Evolutionary conservation across 2,797 vertebrate species (phyloP).

Genomic region (Danio tinwini): DNA sequence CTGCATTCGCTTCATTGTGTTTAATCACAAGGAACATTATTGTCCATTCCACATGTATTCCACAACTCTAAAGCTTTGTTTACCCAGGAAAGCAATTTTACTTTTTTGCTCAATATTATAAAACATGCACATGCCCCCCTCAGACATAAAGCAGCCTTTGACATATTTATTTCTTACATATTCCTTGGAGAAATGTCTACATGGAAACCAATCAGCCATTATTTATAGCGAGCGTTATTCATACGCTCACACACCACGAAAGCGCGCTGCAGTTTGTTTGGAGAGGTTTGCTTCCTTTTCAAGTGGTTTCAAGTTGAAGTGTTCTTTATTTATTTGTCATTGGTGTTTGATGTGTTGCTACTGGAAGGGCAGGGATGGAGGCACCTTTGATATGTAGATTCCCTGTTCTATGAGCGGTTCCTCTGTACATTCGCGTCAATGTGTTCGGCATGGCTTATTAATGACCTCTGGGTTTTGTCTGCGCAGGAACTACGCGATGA

Average conservation of each 20-base stretch:
- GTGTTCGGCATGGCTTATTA: constrained; percentile 12
- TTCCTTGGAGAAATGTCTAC: constrained; percentile 18
- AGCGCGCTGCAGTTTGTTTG: constrained; percentile 38
- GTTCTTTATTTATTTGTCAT: constrained; percentile 49
- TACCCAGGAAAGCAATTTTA: background rate
- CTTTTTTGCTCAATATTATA: background rate
- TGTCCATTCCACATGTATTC: background rate
- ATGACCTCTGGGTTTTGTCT: constrained; percentile 18
- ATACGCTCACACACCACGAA: background rate
- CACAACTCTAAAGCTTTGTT: background rate
- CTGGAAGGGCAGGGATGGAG: constrained; percentile 19
- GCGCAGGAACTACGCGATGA: background rate
- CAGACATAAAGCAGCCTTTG: background rate
- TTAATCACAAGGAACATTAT: background rate
- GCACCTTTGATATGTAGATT: constrained; percentile 52
- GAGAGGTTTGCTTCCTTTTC: constrained; percentile 25
- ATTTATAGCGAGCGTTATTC: background rate
- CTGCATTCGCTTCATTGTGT: background rate
- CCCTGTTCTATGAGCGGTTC: background rate
- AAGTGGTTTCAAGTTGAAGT: constrained; percentile 44
- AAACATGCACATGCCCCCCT: background rate
- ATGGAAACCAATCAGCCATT: constrained; percentile 32
- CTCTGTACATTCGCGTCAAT: background rate
- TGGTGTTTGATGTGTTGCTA: constrained; percentile 37
- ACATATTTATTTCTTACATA: background rate